Conservation (phyloP, 2,888 invertebrate genomes). For the Sipha maydis region DNA sequence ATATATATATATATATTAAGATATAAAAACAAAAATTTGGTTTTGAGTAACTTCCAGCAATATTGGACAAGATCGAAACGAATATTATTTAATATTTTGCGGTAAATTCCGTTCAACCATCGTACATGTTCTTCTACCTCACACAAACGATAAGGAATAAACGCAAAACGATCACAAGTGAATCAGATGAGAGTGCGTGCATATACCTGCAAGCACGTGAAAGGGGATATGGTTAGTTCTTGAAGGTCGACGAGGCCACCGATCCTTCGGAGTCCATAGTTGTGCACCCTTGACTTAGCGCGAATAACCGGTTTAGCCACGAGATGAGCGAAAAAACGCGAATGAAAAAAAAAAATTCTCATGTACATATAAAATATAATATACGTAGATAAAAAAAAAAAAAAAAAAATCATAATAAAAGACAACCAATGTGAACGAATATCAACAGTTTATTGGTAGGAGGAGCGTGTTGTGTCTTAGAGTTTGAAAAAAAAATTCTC, state of each 20-base stretch:
- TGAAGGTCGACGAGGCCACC: conserved; percentile 57
- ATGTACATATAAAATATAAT: neutral
- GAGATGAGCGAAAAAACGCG: conserved; percentile 28
- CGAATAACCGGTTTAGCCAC: conserved; percentile 41
- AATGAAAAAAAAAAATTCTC: neutral
- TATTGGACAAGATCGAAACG: neutral
- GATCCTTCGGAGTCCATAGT: conserved; percentile 46
- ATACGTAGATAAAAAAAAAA: neutral
- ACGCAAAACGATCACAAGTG: neutral
- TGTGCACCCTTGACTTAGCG: conserved; percentile 58
- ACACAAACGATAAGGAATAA: conserved; percentile 1
- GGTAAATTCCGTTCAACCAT: neutral
- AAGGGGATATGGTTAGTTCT: conserved; percentile 40
- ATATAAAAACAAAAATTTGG: neutral
- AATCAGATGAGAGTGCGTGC: neutral
- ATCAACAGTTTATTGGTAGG: conserved; percentile 27
- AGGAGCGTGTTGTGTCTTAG: neutral
- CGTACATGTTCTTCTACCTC: neutral
- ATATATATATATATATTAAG: no score
- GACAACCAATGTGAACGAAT: neutral
- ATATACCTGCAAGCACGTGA: neutral
- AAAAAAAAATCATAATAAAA: conserved; percentile 7
- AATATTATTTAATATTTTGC: neutral
- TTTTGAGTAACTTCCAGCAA: neutral
- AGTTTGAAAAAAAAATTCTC: conserved; percentile 30